A percentile compares a stretch with the other conserved stretches of the same genome.
phyloP scores from a whole-genome alignment of 2,797 vertebrate species.

The Anguilla marmorata region DNA sequence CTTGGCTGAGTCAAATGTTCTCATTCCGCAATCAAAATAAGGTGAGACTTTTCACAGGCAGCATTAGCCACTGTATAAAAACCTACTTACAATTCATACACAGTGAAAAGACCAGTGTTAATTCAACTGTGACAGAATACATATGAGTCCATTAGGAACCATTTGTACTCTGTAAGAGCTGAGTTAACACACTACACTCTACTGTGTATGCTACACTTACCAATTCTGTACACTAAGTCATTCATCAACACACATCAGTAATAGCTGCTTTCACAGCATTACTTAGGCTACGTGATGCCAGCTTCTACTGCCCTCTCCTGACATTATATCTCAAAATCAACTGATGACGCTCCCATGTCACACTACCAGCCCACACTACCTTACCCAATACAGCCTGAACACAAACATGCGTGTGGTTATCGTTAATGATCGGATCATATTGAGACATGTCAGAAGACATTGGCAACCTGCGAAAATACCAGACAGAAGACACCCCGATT shows the following conservation, averaged over 20 bases:
- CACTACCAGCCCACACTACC: background rate
- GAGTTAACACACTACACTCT: background rate
- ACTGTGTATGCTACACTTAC: background rate
- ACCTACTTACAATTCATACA: background rate
- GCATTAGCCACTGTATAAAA: background rate
- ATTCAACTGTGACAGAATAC: background rate
- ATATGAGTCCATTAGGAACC: background rate
- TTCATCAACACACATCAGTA: background rate
- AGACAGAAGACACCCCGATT: background rate
- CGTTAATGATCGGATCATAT: background rate
- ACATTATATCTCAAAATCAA: conserved; percentile 6
- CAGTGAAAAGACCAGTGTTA: background rate
- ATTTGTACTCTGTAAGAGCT: background rate
- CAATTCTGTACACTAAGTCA: background rate
- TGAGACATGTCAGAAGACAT: background rate
- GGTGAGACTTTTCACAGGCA: background rate
- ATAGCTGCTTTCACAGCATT: background rate
- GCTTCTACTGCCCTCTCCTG: conserved; percentile 25
- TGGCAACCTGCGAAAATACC: background rate
- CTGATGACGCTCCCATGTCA: background rate
- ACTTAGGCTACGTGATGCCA: background rate
- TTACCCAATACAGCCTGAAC: background rate
- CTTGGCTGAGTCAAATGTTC: background rate
- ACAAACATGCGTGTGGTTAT: background rate
- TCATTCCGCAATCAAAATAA: background rate